Base-by-base conservation (phyloP, 2,113 vertebrate species). In the Albula glossodonta region DNA sequence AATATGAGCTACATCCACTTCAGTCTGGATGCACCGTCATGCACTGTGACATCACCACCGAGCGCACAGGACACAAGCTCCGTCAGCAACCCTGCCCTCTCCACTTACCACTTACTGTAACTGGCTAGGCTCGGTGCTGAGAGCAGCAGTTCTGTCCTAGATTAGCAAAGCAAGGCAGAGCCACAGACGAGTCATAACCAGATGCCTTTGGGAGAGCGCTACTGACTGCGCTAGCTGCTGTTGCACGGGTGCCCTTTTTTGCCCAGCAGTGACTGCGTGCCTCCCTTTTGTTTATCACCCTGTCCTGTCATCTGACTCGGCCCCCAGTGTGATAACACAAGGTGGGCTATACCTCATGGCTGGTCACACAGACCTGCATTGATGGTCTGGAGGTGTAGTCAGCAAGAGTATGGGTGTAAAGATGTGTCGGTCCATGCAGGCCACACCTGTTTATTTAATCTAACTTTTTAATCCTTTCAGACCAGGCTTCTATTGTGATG, bases 221-320 rank as follows among this genome's bases (percentile, higher is more conserved):
- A n/a, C 57, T 83, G 81, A 83, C 56, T 13, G 56, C 13, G 8
- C 80, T 10, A 81, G 49, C n/a, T 51, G 51, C 50, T 51, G 66
- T 22, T 31, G 50, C 41, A 77, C 70, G 51, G 11, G 57, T 78
- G 83, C 51, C 51, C 31, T 41, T 63, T 31, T 53, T 25, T 25
- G 15, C 5, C 74, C 19, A 53, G 56, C 56, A 49, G 25, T 51
- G 31, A 57, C 56, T 53, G 60, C n/a, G 82, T 19, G 82, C n/a
- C 13, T 49, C 85, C 50, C 60, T 70, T 83, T 84, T 85, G 86
- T 81, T 87, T 81, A 51, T 80, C 78, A 85, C 60, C 85, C 41
- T 51, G 11, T n/a, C 15, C 56, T 81, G 57, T 81, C 85, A 86
- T 51, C 85, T 86, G 85, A 86, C 80, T 41, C 17, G 13, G 17